These are phyloP conservation scores for Periophthalmodon schlosseri DNA, from an alignment of 2,113 vertebrate genomes.

Conservation along the genomic window DNA sequence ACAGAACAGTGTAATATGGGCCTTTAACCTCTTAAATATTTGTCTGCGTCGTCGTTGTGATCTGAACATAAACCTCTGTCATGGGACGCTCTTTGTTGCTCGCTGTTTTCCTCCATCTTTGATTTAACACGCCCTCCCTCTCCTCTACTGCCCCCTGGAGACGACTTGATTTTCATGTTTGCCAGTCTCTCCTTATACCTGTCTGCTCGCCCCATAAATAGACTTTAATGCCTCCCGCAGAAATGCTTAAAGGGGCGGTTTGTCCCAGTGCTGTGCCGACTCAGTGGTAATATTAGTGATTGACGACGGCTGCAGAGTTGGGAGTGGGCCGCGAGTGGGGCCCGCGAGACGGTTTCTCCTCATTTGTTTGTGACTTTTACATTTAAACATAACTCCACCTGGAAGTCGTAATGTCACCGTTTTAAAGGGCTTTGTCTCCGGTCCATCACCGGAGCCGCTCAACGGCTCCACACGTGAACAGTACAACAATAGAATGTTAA, in stretches of 20 bases:
- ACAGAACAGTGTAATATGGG: background rate
- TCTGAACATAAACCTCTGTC: constrained; percentile 51
- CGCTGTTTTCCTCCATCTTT: constrained; percentile 63
- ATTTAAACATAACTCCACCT: constrained; percentile 54
- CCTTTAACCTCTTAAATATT: background rate
- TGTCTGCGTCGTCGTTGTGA: constrained; percentile 48
- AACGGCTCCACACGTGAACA: constrained; percentile 22
- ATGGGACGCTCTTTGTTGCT: constrained; percentile 53
- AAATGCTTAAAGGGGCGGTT: constrained; percentile 77
- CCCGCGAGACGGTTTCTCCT: constrained; percentile 28
- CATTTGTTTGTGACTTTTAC: constrained; percentile 68
- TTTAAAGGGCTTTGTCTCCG: constrained; percentile 24
- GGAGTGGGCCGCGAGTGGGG: constrained; percentile 59
- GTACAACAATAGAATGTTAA: background rate
- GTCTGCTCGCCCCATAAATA: constrained; percentile 70
- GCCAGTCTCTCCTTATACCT: constrained; percentile 73
- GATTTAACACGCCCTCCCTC: constrained; percentile 66
- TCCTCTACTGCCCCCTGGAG: constrained; percentile 69
- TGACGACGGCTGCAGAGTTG: constrained; percentile 62
- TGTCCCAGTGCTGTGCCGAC: constrained; percentile 64
- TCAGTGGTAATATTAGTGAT: constrained; percentile 67
- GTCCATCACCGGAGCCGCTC: constrained; percentile 50
- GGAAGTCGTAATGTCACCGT: constrained; percentile 48
- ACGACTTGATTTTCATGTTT: constrained; percentile 75
- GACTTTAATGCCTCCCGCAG: constrained; percentile 72